Conservation (phyloP, 2,888 invertebrate genomes). For the Latheticus oryzae region DNA sequence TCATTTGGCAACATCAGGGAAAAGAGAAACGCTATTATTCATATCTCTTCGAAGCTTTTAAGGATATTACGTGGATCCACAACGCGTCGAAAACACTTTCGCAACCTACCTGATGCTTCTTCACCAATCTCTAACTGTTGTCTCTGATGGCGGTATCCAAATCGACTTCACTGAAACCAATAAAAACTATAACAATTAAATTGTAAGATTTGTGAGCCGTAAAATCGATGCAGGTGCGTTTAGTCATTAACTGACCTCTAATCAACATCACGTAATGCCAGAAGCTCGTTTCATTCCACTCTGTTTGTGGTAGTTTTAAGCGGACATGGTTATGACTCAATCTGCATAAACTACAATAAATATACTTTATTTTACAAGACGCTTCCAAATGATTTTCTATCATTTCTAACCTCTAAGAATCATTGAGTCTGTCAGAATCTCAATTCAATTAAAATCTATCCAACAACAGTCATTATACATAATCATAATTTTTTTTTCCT, state of each 20-base stretch:
- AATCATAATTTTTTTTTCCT: too few relatives aligned
- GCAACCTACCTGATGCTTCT: not conserved
- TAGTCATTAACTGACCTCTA: conserved; percentile 5
- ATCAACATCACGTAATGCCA: conserved; percentile 8
- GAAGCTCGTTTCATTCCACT: too few relatives aligned
- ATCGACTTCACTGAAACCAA: too few relatives aligned
- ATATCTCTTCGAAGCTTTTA: conserved; percentile 40
- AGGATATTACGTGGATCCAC: conserved; percentile 32
- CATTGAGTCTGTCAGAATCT: too few relatives aligned
- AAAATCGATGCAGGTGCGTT: conserved; percentile 12
- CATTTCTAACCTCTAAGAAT: too few relatives aligned
- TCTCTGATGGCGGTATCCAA: not conserved
- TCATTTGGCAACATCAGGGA: conserved; percentile 55
- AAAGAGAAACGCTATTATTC: conserved; percentile 44
- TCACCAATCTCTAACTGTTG: not conserved
- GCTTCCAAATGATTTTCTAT: too few relatives aligned
- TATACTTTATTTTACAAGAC: too few relatives aligned
- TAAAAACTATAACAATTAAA: conserved; percentile 1
- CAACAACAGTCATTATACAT: too few relatives aligned
- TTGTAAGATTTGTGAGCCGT: conserved; percentile 12
- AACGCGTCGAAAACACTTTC: conserved; percentile 5
- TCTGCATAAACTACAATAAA: too few relatives aligned
- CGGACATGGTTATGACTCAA: too few relatives aligned
- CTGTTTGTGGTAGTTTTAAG: too few relatives aligned
- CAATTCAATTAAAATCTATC: too few relatives aligned